Evolutionary conservation across 2,888 invertebrate genomes (phyloP), one percentile per base, ranked within the genome.

Genomic region (Muschampia plurimacula): DNA sequence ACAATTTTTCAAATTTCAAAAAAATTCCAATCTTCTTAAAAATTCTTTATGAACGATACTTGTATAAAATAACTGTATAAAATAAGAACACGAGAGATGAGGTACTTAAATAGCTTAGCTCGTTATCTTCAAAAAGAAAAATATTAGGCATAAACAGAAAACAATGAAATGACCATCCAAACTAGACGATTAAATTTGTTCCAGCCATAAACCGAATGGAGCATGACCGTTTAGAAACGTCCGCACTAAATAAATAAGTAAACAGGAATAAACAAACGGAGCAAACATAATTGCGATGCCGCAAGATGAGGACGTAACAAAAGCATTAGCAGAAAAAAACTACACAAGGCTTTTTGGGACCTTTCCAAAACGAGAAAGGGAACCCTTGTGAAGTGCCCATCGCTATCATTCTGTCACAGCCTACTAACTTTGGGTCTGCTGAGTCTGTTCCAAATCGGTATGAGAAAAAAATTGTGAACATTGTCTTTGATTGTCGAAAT

Each of bases 351-450:
- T 67, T 72, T 69, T 72, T 72, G 72, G 72, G 67, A 36, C 67
- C 67, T 62, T 67, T 72, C 72, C 72, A 72, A 67, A 72, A 72
- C 72, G 72, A 41, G 67, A 63, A 72, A 67, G 72, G 41, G 67
- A 72, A 55, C 62, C 72, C 67, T 55, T 36, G 62, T 67, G 72
- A 72, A 71, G 70, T 71, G 60, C 66, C 66, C 57, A 66, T 46
- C 49, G 72, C 72, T 67, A 72, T 72, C 72, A 72, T 52, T 72
- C 67, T 67, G 72, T 72, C 72, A 67, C 72, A 67, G 72, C 62
- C 72, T 72, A 72, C 72, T 67, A 72, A 67, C 67, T 72, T 52
- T n/a, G 72, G 72, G 72, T 72, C 66, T 72, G 72, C 72, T 72
- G 52, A 72, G 67, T 59, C 59, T 66, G 66, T 67, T 62, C 67